phyloP scores from a whole-genome alignment of 2,113 vertebrate genomes.

The Mustela nigripes region DNA sequence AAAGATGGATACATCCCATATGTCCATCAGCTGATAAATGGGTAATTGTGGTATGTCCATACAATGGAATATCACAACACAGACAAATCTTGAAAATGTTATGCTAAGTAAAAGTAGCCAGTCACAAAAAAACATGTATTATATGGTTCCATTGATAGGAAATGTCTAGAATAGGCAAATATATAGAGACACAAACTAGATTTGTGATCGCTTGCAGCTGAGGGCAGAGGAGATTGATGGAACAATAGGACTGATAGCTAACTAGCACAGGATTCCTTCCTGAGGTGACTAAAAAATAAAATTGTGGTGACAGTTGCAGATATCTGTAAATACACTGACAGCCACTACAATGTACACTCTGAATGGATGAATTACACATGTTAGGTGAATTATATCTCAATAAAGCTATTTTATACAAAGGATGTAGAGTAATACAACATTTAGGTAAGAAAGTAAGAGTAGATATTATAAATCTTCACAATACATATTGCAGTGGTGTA shows the following conservation, averaged over 20 bases:
- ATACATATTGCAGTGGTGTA: not conserved
- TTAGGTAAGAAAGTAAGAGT: not conserved
- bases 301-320: not conserved
- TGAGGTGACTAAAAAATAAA: not conserved
- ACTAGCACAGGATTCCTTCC: not conserved
- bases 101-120: not conserved
- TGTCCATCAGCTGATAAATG: not conserved
- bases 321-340: conserved; percentile 22
- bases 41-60: not conserved
- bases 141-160: not conserved
- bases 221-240: not conserved
- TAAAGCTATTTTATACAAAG: not conserved
- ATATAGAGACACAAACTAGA: not conserved
- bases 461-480: not conserved
- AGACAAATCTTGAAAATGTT: not conserved
- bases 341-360: not conserved
- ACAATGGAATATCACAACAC: not conserved
- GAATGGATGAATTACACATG: not conserved
- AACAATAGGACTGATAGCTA: not conserved
- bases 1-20: not conserved
- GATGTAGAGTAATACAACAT: not conserved
- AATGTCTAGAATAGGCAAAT: not conserved
- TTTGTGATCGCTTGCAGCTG: not conserved
- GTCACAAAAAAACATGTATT: not conserved
- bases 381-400: not conserved